phyloP scores from a whole-genome alignment of 1,140 invertebrate genomes.

The Lepidurus couesii region DNA sequence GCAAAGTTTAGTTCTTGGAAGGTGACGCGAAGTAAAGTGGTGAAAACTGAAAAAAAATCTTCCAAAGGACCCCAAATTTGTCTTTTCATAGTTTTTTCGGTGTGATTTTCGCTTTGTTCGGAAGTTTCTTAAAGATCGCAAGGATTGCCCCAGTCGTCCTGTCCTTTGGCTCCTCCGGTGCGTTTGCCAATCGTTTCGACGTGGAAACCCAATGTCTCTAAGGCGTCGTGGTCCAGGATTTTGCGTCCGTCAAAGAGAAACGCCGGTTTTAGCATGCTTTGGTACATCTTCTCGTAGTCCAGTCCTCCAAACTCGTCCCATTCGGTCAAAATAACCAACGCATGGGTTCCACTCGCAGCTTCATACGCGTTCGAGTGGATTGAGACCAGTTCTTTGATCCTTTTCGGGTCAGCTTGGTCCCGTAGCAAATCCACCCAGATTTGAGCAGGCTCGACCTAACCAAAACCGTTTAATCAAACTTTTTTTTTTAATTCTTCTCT shows the following conservation, averaged over 20 bases:
- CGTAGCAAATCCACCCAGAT: slow-evolving; percentile 71
- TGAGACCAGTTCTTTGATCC: slow-evolving; percentile 58
- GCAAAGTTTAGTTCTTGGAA: no score
- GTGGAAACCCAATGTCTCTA: slow-evolving; percentile 89
- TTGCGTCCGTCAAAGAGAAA: slow-evolving; percentile 97
- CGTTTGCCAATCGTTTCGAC: slow-evolving; percentile 84
- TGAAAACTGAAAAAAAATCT: no score
- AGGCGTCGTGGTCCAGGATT: slow-evolving; percentile 77
- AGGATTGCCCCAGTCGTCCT: background rate
- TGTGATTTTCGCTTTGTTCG: no score
- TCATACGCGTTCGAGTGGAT: slow-evolving; percentile 77
- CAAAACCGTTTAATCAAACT: background rate
- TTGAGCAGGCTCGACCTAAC: slow-evolving; percentile 66
- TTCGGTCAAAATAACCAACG: slow-evolving; percentile 94
- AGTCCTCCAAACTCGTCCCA: slow-evolving; percentile 94
- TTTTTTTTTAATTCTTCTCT: no score
- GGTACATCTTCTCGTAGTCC: slow-evolving; percentile 85
- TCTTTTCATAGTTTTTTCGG: no score
- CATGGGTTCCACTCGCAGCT: slow-evolving; percentile 81
- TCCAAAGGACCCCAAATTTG: no score
- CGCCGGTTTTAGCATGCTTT: slow-evolving; percentile 94
- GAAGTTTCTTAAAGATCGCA: background rate
- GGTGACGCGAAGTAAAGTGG: no score
- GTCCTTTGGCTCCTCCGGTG: background rate
- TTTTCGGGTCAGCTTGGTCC: slow-evolving; percentile 61